Conservation (phyloP, 2,888 invertebrate species). For the Leptarthrus brevirostris region DNA sequence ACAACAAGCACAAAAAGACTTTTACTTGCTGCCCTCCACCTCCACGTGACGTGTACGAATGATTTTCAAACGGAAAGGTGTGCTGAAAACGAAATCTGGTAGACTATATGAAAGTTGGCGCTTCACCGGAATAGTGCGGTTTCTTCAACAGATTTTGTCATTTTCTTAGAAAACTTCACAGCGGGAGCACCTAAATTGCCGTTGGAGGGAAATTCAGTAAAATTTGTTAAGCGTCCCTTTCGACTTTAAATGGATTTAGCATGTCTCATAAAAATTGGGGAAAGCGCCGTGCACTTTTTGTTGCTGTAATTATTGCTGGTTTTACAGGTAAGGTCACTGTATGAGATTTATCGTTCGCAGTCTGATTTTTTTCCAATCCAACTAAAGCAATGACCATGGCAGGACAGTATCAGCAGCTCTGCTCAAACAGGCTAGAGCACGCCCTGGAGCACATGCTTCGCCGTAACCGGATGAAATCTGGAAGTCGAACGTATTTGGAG, state of each 20-base stretch:
- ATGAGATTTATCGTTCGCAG: neutral
- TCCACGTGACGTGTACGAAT: neutral
- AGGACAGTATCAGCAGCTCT: constrained; percentile 68
- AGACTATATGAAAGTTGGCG: neutral
- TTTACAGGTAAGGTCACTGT: neutral
- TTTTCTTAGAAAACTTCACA: neutral
- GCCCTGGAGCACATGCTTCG: constrained; percentile 74
- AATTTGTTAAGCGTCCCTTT: neutral
- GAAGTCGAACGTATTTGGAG: constrained; percentile 59
- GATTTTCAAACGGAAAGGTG: neutral
- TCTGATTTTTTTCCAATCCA: neutral
- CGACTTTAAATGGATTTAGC: constrained; percentile 9
- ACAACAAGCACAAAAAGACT: neutral
- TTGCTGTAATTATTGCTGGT: neutral
- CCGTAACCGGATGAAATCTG: constrained; percentile 61
- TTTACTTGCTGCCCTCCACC: neutral
- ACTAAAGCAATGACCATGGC: neutral
- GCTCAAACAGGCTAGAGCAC: constrained; percentile 74
- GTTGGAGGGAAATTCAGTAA: neutral
- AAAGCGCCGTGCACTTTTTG: neutral
- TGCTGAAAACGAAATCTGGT: too few species aligned
- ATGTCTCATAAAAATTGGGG: neutral
- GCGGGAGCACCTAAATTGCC: neutral
- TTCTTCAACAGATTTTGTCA: neutral
- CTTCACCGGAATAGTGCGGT: neutral